phyloP scores from a whole-genome alignment of 2,888 invertebrate species.

The Sinhomidia bicolor region DNA sequence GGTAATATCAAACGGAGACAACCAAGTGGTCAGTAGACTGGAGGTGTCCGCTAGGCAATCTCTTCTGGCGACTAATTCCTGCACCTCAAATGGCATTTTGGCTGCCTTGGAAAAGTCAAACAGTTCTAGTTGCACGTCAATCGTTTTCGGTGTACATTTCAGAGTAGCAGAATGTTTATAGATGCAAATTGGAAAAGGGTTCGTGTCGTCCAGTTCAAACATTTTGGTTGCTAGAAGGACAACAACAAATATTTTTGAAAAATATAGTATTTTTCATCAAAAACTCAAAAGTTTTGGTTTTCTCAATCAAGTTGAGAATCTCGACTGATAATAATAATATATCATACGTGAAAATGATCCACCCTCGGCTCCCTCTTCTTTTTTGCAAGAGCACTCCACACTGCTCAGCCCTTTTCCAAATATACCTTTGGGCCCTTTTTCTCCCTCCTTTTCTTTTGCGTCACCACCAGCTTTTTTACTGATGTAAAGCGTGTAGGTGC shows the following conservation, averaged over 20 bases:
- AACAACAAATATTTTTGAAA: neutral
- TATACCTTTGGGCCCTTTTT: neutral
- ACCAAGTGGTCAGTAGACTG: slow-evolving; percentile 4
- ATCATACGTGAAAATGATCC: slow-evolving; percentile 32
- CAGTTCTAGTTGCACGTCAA: neutral
- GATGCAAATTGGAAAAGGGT: neutral
- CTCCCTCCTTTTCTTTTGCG: neutral
- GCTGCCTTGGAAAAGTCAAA: slow-evolving; percentile 44
- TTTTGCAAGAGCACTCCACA: slow-evolving; percentile 15
- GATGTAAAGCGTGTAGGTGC: slow-evolving; percentile 14
- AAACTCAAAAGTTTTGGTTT: neutral
- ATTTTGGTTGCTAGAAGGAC: slow-evolving; percentile 8
- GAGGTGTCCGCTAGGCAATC: neutral
- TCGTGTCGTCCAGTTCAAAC: neutral
- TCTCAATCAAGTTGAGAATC: no score
- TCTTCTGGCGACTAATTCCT: slow-evolving; percentile 22
- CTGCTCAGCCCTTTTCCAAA: slow-evolving; percentile 22
- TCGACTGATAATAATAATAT: neutral
- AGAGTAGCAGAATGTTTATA: slow-evolving; percentile 2
- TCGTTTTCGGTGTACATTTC: slow-evolving; percentile 30
- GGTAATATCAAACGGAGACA: slow-evolving; percentile 30
- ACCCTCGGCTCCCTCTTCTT: neutral
- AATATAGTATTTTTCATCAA: neutral
- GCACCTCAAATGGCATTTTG: slow-evolving; percentile 18
- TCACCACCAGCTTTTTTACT: neutral